Conservation (phyloP, 1,140 invertebrate genomes). For the Danaus melanippus region DNA sequence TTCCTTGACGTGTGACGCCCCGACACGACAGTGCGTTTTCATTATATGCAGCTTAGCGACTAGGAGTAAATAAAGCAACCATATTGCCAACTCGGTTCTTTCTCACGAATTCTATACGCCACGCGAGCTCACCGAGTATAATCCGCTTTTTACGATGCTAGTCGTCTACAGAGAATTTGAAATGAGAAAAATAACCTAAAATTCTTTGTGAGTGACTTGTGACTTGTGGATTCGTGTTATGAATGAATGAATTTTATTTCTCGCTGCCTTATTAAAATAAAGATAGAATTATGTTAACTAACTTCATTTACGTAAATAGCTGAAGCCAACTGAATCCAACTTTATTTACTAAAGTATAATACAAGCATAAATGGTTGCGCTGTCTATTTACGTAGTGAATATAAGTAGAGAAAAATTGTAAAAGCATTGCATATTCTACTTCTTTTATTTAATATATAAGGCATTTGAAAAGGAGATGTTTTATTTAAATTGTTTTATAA, state of each 20-base stretch:
- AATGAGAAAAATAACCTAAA: constrained; percentile 66
- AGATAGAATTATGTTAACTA: constrained; percentile 22
- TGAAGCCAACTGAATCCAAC: constrained; percentile 15
- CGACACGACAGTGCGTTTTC: constrained; percentile 67
- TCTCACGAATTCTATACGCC: constrained; percentile 61
- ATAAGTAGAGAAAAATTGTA: too few species aligned
- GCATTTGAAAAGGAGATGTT: too few species aligned
- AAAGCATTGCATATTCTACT: too few species aligned
- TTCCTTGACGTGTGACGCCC: constrained; percentile 57
- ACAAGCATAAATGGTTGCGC: too few species aligned
- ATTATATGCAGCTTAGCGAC: constrained; percentile 70
- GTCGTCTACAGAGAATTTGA: constrained; percentile 59
- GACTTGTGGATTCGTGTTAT: constrained; percentile 46
- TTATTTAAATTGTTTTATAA: too few species aligned
- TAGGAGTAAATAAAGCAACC: constrained; percentile 62
- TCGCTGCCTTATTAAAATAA: constrained; percentile 26
- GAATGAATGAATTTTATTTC: constrained; percentile 37
- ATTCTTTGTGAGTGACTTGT: constrained; percentile 53
- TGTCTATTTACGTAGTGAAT: too few species aligned
- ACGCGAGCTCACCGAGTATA: constrained; percentile 51
- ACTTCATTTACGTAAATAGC: constrained; percentile 24
- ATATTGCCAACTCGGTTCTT: constrained; percentile 61
- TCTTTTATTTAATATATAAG: too few species aligned
- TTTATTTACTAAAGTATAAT: constrained; percentile 11
- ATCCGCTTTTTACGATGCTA: constrained; percentile 70